phyloP scores from a whole-genome alignment of 2,797 vertebrate genomes.

The Xenops minutus region DNA sequence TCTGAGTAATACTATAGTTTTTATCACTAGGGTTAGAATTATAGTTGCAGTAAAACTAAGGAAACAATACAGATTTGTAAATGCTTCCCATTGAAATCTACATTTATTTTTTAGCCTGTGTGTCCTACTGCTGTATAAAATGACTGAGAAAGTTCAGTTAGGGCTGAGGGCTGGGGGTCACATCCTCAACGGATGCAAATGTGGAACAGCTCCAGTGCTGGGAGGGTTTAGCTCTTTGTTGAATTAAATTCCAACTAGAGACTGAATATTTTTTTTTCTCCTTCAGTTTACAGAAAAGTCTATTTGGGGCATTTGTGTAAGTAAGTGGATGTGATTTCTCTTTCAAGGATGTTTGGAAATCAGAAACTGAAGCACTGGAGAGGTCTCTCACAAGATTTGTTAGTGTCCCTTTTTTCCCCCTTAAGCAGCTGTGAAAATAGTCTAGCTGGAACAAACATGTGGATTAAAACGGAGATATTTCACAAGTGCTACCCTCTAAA shows the following conservation, averaged over 20 bases:
- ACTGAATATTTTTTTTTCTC: constrained; percentile 24
- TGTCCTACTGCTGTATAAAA: neutral
- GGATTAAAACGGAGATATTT: constrained; percentile 32
- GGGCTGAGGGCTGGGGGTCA: constrained; percentile 64
- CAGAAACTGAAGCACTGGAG: constrained; percentile 46
- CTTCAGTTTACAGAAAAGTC: constrained; percentile 54
- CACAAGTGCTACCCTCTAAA: constrained; percentile 42
- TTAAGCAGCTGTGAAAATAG: constrained; percentile 60
- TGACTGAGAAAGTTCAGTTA: constrained; percentile 57
- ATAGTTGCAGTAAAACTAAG: constrained; percentile 41
- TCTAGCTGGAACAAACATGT: constrained; percentile 41
- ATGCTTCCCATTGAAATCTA: constrained; percentile 16
- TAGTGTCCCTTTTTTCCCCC: neutral
- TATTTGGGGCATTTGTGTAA: constrained; percentile 60
- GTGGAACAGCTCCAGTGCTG: constrained; percentile 47
- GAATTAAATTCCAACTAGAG: constrained; percentile 42
- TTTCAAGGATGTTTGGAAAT: constrained; percentile 59
- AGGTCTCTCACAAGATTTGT: constrained; percentile 51
- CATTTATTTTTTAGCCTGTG: neutral
- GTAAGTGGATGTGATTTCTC: constrained; percentile 52
- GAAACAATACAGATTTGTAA: constrained; percentile 51
- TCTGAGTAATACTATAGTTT: constrained; percentile 46
- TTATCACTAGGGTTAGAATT: constrained; percentile 55
- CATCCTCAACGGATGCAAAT: constrained; percentile 60
- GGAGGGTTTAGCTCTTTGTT: constrained; percentile 51